Conservation (phyloP, 2,888 invertebrate genomes). For the Trichopria drosophilae region DNA sequence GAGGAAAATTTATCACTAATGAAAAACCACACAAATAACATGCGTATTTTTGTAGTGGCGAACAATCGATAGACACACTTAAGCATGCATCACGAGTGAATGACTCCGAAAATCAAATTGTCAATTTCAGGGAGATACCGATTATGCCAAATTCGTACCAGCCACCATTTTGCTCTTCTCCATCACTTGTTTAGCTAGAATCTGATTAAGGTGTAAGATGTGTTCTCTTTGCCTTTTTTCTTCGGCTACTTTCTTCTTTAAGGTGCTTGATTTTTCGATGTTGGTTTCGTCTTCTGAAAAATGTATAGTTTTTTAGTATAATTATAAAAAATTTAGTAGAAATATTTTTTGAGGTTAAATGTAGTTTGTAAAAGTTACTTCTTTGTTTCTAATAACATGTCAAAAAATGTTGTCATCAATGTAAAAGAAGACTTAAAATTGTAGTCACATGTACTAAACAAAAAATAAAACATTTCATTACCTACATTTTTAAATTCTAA, state of each 20-base stretch:
- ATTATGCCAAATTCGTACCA: conserved; percentile 66
- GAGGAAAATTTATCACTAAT: background rate
- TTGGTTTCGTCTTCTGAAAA: conserved; percentile 46
- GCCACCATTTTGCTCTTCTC: conserved; percentile 94
- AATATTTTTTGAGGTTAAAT: too few relatives aligned
- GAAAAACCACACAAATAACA: conserved; percentile 6
- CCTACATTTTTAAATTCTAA: too few relatives aligned
- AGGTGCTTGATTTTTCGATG: conserved; percentile 54
- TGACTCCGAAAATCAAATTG: conserved; percentile 28
- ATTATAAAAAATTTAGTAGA: conserved; percentile 1
- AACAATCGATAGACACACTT: conserved; percentile 18
- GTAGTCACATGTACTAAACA: too few relatives aligned
- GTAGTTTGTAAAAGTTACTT: too few relatives aligned
- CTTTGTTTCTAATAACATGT: too few relatives aligned
- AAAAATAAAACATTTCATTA: too few relatives aligned
- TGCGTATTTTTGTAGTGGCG: too few relatives aligned
- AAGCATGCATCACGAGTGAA: conserved; percentile 32
- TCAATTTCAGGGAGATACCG: background rate
- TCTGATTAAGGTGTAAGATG: conserved; percentile 86
- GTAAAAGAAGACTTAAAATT: too few relatives aligned
- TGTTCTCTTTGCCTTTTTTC: conserved; percentile 89
- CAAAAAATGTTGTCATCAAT: too few relatives aligned
- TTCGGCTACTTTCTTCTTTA: conserved; percentile 75
- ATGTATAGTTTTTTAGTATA: too few relatives aligned
- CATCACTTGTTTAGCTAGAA: conserved; percentile 90